Evolutionary conservation across 2,113 vertebrate species (phyloP), one percentile per base, ranked within the genome.

Genomic region (Corvus moneduloides): DNA sequence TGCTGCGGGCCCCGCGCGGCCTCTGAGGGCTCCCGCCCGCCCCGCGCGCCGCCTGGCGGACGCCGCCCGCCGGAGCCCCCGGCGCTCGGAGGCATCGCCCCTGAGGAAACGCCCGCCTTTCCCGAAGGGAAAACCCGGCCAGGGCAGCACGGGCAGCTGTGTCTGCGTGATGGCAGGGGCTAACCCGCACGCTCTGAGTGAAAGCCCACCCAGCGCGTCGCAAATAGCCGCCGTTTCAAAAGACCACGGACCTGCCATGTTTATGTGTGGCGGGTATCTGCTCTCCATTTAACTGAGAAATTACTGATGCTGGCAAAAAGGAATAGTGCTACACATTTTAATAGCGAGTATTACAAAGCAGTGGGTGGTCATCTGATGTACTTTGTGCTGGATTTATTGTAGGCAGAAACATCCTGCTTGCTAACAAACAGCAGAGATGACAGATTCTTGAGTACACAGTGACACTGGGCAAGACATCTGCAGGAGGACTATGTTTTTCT

Each of bases 221-320:
- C 43, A 1, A 18, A 12, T 0, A 44, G 62, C 27, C 7, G 16
- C 2, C 7, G 3, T 3, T 7, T 12, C 19, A 1, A 24, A 54
- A 37, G 16, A 2, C 18, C 2, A 0, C 4, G 16, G 27, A 2
- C 6, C 28, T 10, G 19, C 5, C 1, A 2, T 2, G 21, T 11
- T 46, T 19, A 1, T 7, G 18, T 2, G 13, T 7, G 44, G 6
- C 12, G 18, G 9, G 6, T 2, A 5, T 1, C 17, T 26, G 58
- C 37, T 58, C 44, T 10, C n/a, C 33, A 0, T 18, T 52, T 32
- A 44, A 19, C n/a, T 13, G 52, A 13, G 13, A 8, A 35, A 4
- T 39, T 17, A 23, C 22, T 30, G 39, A 1, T 33, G 51, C 3
- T 4, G 51, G 55, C 8, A 9, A 21, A 28, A 51, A 48, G 16